Percentiles rank a stretch among this genome's conserved stretches.
Evolutionary conservation across 2,797 vertebrate species (phyloP).

Genomic region (Nannoperca australis): DNA sequence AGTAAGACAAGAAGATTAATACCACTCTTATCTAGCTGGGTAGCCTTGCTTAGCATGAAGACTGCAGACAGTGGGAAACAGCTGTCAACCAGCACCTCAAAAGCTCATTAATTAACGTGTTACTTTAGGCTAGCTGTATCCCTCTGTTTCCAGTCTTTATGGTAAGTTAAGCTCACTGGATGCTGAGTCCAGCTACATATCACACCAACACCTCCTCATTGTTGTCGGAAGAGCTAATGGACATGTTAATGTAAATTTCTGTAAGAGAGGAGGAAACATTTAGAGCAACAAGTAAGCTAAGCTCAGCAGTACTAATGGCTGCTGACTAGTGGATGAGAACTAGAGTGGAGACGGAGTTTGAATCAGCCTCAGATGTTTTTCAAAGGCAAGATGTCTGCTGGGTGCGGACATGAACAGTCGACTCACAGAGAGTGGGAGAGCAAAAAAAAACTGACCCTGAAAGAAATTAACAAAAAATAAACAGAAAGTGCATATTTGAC

Average conservation of each 20-base stretch:
- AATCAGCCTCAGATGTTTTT: slow-evolving; percentile 28
- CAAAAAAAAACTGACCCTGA: neutral
- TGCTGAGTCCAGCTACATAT: slow-evolving; percentile 1
- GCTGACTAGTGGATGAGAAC: neutral
- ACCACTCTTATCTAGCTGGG: neutral
- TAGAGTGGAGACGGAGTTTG: slow-evolving; percentile 2
- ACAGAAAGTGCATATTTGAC: slow-evolving; percentile 54
- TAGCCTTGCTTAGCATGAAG: neutral
- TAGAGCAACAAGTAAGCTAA: neutral
- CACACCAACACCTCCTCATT: neutral
- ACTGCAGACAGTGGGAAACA: neutral
- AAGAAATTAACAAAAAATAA: slow-evolving; percentile 24
- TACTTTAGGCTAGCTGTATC: no score
- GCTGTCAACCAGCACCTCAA: neutral
- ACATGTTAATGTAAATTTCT: neutral
- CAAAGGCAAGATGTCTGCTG: slow-evolving; percentile 16
- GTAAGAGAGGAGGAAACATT: neutral
- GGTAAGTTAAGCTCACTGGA: slow-evolving; percentile 6
- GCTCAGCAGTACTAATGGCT: slow-evolving; percentile 4
- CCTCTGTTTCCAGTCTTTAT: neutral
- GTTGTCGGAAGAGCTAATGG: slow-evolving; percentile 1
- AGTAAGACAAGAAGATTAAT: neutral
- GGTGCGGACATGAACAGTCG: neutral
- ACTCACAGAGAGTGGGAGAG: neutral
- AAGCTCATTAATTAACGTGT: neutral